Evolutionary conservation across 1,140 invertebrate species (phyloP).

Genomic region (Rhynchophorus ferrugineus): DNA sequence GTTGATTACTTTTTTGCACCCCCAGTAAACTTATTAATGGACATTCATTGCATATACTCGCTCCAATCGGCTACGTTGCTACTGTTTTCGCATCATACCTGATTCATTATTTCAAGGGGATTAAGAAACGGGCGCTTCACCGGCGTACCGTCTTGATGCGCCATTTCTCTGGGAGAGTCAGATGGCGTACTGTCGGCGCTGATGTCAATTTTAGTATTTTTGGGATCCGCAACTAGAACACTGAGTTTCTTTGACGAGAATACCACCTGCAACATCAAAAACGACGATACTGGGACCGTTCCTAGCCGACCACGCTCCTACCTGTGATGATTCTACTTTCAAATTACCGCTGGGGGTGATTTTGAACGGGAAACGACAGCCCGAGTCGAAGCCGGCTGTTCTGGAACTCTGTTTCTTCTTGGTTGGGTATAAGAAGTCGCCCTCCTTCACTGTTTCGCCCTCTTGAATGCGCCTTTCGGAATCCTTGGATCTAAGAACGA

Average conservation of each 20-base stretch:
- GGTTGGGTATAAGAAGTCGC: constrained; percentile 24
- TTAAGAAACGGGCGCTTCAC: not conserved
- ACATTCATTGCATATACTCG: no score
- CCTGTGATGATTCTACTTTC: constrained; percentile 58
- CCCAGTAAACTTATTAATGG: no score
- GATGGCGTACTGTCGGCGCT: constrained; percentile 42
- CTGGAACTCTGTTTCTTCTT: constrained; percentile 21
- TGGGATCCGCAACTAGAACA: constrained; percentile 57
- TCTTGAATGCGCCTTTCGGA: constrained; percentile 9
- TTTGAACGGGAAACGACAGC: constrained; percentile 51
- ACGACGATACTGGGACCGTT: no score
- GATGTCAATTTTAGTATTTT: constrained; percentile 54
- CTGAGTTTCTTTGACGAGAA: constrained; percentile 62
- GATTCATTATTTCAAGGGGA: no score
- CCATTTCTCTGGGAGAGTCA: constrained; percentile 24
- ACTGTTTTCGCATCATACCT: no score
- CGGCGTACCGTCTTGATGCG: constrained; percentile 25
- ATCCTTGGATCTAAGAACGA: constrained; percentile 21
- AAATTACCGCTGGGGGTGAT: constrained; percentile 57
- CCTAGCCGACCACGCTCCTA: no score
- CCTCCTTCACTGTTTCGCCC: constrained; percentile 11
- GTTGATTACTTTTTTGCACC: no score
- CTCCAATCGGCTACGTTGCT: no score
- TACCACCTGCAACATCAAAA: constrained; percentile 52
- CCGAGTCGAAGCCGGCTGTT: constrained; percentile 7